A percentile compares a stretch with the other conserved stretches of the same genome.
Evolutionary conservation across 2,888 invertebrate genomes (phyloP).

Genomic region (Perdita meconis): DNA sequence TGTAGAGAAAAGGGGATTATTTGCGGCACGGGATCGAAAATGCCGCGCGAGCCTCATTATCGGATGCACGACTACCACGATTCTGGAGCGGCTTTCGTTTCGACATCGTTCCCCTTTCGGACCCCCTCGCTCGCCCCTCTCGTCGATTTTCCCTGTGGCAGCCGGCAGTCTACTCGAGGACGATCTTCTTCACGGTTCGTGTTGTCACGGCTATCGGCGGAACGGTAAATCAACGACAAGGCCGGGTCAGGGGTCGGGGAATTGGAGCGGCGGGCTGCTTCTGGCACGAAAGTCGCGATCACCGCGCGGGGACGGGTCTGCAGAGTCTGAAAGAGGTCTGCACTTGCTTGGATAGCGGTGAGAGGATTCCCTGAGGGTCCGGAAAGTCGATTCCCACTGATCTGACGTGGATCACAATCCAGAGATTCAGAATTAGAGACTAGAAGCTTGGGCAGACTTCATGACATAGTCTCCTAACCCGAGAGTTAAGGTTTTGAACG

Average conservation of each 20-base stretch:
- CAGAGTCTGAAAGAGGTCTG: no score
- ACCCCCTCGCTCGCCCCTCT: conserved; percentile 17
- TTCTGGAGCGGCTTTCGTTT: conserved; percentile 74
- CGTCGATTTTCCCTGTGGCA: conserved; percentile 7
- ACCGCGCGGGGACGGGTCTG: conserved; percentile 11
- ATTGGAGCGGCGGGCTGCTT: conserved; percentile 61
- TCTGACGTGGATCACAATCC: no score
- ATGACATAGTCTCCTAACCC: no score
- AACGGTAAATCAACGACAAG: conserved; percentile 70
- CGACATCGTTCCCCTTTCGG: conserved; percentile 61
- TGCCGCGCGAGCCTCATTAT: conserved; percentile 72
- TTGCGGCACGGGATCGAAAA: conserved; percentile 72
- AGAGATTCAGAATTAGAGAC: no score
- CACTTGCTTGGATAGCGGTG: conserved; percentile 32
- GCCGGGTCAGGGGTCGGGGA: conserved; percentile 62
- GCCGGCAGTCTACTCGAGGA: neutral
- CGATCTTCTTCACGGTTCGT: conserved; percentile 22
- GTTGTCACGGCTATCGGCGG: conserved; percentile 50
- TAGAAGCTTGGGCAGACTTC: no score
- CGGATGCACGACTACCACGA: conserved; percentile 76
- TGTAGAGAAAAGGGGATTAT: conserved; percentile 78
- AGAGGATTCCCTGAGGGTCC: no score
- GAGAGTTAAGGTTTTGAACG: no score
- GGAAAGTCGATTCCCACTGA: no score
- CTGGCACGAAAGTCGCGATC: conserved; percentile 50